Evolutionary conservation across 2,113 vertebrate genomes (phyloP), one percentile per base, ranked within the genome.

Genomic region (Otolemur garnettii): DNA sequence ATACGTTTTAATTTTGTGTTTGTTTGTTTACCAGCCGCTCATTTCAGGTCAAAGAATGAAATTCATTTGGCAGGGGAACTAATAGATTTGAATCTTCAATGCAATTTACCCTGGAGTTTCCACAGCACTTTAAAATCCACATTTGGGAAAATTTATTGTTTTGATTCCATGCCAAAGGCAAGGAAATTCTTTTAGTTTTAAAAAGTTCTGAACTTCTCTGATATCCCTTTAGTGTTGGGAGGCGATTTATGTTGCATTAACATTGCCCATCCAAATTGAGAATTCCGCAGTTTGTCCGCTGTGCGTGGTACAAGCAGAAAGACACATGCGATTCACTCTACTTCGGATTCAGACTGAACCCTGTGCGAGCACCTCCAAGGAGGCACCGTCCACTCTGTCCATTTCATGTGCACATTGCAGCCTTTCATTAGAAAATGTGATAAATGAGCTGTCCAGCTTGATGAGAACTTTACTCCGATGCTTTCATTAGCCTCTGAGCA

Each of bases 71-170:
- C 2, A 0, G 97, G 84, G 13, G 71, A 14, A 12, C n/a, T 26
- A 18, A 35, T 8, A 90, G 30, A 88, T 30, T 22, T 55, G 82
- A 60, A 21, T 79, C 15, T 38, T 62, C 14, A 78, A 55, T 88
- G 28, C 86, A 84, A 4, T 66, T 69, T 69, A 55, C 74, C 90
- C 89, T 81, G 4, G 38, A 62, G 69, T 68, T 94, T 92, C 72
- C 72, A 21, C 7, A 91, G 72, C 80, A 82, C 50, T 96, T 94
- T 33, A 69, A 89, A 95, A 95, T 91, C 30, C 42, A 45, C 74
- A 88, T 71, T 97, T 95, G 77, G 88, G 74, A 95, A 94, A 79
- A 33, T 94, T 90, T 68, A 96, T 95, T 95, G 66, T 81, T 96
- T 90, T 79, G 95, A 95, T 91, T 92, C 77, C 30, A 71, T 60